Percentiles rank a stretch among this genome's conserved stretches.
Conservation (phyloP, 2,888 invertebrate species). For the Drosophila neonasuta region DNA sequence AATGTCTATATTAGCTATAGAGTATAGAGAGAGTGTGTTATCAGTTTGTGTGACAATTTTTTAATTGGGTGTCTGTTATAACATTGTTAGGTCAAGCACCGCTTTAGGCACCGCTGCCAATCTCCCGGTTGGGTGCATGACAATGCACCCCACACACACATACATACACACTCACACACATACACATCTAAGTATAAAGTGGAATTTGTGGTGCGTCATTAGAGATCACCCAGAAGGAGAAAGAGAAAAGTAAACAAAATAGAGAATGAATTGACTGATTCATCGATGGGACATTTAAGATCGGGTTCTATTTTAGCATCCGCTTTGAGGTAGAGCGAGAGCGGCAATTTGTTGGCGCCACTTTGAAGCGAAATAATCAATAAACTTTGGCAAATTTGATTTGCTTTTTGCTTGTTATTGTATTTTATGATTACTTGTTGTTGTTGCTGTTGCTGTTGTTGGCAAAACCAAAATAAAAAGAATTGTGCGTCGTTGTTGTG, state of each 20-base stretch:
- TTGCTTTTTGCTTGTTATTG: slow-evolving; percentile 31
- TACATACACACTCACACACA: neutral
- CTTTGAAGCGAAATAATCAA: slow-evolving; percentile 72
- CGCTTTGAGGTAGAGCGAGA: slow-evolving; percentile 56
- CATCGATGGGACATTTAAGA: slow-evolving; percentile 44
- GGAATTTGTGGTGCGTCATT: slow-evolving; percentile 42
- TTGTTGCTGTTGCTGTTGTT: slow-evolving; percentile 27
- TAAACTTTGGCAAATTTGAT: slow-evolving; percentile 58
- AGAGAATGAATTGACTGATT: slow-evolving; percentile 36
- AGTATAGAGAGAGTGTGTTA: slow-evolving; percentile 36
- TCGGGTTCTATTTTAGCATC: slow-evolving; percentile 58
- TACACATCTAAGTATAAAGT: neutral
- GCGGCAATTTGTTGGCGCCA: slow-evolving; percentile 69
- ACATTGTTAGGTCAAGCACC: slow-evolving; percentile 75
- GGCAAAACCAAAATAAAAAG: slow-evolving; percentile 51
- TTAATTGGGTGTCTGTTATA: slow-evolving; percentile 60
- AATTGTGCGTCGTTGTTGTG: slow-evolving; percentile 42
- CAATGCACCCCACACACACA: slow-evolving; percentile 38
- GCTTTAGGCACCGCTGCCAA: slow-evolving; percentile 52
- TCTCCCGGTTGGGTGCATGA: slow-evolving; percentile 52
- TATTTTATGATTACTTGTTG: slow-evolving; percentile 32
- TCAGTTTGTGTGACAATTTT: slow-evolving; percentile 57
- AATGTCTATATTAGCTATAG: slow-evolving; percentile 25
- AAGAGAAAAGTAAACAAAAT: neutral
- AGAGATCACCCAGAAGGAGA: slow-evolving; percentile 8